Percentiles rank a stretch among this genome's conserved stretches.
Conservation (phyloP, 2,113 vertebrate genomes). For the Azemiops feae region DNA sequence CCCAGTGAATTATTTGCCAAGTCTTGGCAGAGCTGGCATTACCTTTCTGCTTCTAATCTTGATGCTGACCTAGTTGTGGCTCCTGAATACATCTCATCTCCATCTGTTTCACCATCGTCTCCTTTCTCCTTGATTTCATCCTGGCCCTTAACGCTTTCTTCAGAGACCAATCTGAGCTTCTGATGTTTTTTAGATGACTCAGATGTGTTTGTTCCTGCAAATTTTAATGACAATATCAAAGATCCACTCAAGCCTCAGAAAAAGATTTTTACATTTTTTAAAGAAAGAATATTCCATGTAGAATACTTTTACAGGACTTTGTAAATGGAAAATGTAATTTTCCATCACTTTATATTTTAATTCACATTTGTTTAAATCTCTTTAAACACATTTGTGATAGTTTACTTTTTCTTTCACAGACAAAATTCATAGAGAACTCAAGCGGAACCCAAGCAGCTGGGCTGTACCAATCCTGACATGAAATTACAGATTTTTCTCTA, state of each 20-base stretch:
- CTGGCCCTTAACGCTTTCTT: conserved; percentile 69
- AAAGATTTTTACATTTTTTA: conserved; percentile 42
- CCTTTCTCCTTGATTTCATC: conserved; percentile 76
- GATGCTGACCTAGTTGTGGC: conserved; percentile 85
- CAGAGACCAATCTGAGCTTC: conserved; percentile 65
- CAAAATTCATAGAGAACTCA: conserved; percentile 64
- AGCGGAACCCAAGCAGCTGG: conserved; percentile 68
- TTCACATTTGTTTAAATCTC: conserved; percentile 72
- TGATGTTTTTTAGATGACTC: conserved; percentile 78
- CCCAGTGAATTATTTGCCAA: not conserved
- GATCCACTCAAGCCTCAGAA: conserved; percentile 53
- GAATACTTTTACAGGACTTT: conserved; percentile 21
- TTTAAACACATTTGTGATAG: conserved; percentile 66
- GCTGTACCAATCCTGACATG: conserved; percentile 71
- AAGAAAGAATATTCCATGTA: conserved; percentile 47
- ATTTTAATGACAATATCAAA: conserved; percentile 57
- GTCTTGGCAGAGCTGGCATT: conserved; percentile 21
- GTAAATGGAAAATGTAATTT: conserved; percentile 61
- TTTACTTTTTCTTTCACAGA: conserved; percentile 72
- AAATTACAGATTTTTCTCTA: conserved; percentile 71
- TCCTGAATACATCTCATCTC: conserved; percentile 63
- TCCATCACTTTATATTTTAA: conserved; percentile 68
- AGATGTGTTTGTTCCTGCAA: conserved; percentile 59
- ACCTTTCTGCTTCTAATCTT: conserved; percentile 91
- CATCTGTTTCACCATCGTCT: conserved; percentile 55